Percentiles rank a stretch among this genome's conserved stretches.
Conservation (phyloP, 2,888 invertebrate species). For the Conomelus anceps region DNA sequence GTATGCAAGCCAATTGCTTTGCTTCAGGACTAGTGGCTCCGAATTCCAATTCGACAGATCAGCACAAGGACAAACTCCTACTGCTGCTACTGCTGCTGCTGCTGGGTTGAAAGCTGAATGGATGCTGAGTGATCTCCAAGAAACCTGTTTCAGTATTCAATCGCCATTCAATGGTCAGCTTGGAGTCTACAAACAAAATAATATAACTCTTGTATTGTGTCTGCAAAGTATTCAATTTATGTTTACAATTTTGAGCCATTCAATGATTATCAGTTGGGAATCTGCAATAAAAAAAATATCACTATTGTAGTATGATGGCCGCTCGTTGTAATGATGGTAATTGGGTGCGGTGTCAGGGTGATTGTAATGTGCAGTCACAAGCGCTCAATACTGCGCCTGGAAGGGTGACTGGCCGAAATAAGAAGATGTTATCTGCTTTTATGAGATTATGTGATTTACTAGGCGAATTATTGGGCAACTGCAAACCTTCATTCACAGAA, state of each 20-base stretch:
- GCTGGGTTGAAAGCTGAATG: not conserved
- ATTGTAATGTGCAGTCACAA: too few species aligned
- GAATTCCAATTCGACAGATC: not conserved
- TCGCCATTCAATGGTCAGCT: not conserved
- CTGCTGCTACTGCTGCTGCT: not conserved
- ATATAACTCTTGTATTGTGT: not conserved
- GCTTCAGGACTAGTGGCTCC: not conserved
- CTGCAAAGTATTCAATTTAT: not conserved
- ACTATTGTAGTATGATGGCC: too few species aligned
- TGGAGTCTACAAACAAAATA: not conserved
- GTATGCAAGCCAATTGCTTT: not conserved
- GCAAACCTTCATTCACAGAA: too few species aligned
- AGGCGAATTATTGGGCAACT: too few species aligned
- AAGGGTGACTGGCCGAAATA: too few species aligned
- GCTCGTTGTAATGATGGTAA: too few species aligned
- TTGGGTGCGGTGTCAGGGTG: too few species aligned
- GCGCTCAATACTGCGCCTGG: too few species aligned
- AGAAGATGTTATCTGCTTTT: too few species aligned
- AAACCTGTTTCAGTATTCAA: not conserved
- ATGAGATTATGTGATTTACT: too few species aligned
- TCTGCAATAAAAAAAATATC: too few species aligned
- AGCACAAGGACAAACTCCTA: not conserved
- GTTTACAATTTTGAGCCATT: not conserved
- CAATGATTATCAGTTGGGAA: too few species aligned
- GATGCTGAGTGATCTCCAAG: not conserved